Evolutionary conservation across 2,797 vertebrate genomes (phyloP), one percentile per base, ranked within the genome.

Genomic region (Galago senegalensis): DNA sequence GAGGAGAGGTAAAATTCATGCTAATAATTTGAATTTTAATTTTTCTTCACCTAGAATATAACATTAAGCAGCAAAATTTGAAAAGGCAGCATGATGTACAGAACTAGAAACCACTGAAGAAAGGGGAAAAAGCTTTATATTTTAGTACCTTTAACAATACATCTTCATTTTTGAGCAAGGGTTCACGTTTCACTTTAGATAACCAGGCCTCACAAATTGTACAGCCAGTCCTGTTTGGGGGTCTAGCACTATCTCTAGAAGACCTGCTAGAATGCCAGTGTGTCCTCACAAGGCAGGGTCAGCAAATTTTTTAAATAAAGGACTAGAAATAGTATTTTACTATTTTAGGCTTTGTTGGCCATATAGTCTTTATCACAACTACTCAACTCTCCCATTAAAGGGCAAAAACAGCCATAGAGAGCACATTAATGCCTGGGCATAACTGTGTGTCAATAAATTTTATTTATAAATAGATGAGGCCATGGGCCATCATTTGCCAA

Each of bases 11-110:
- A 94, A 95, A 70, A 93, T 81, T 84, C 72, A 61, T 77, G 76
- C 20, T 73, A 94, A 85, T 96, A 79, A 94, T 31, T 67, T 91
- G 21, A 89, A 83, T 75, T 92, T 91, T 49, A 49, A 91, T 83
- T 95, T 96, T 89, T 80, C 37, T 89, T 95, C 86, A 65, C 27
- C 96, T 96, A 46, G 43, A 94, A 88, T 87, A 90, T 87, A 84
- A 72, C 37, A 95, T 58, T 86, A 92, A 89, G 53, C 60, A 56
- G 60, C 53, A 87, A 92, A 93, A 73, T 53, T 53, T 53, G 20
- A 37, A 40, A 87, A 86, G 93, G 69, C 56, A 95, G 53, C 29
- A 53, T 25, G 69, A 61, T 88, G 93, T 90, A 79, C 43, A 7
- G 14, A 93, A 61, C 84, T 34, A 89, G 23, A 37, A 91, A 72